Conservation (phyloP, 2,888 invertebrate genomes). For the Melitaea athalia region DNA sequence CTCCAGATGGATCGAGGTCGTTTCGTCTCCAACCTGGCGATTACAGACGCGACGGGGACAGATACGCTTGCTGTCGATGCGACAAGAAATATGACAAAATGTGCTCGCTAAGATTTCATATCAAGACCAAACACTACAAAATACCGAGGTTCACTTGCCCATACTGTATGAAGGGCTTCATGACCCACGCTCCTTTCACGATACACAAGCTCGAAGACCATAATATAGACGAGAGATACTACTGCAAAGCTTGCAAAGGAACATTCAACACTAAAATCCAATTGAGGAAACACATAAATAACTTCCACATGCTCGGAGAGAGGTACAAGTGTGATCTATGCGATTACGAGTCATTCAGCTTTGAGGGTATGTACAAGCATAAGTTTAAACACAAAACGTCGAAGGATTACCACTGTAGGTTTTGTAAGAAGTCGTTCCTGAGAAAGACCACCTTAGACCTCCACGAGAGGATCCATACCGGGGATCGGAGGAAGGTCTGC, state of each 20-base stretch:
- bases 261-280: constrained; percentile 60
- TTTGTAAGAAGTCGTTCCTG: constrained; percentile 70
- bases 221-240: constrained; percentile 60
- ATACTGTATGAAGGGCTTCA: constrained; percentile 55
- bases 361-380: constrained; percentile 62
- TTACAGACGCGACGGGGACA: constrained; percentile 51
- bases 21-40: constrained; percentile 56
- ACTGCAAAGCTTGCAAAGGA: constrained; percentile 67
- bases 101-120: constrained; percentile 54
- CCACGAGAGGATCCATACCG: constrained; percentile 71
- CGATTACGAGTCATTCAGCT: constrained; percentile 64
- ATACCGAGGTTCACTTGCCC: constrained; percentile 53
- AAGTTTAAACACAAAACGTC: constrained; percentile 68
- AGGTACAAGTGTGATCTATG: constrained; percentile 61
- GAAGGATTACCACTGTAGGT: constrained; percentile 69
- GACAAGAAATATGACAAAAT: constrained; percentile 56
- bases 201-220: constrained; percentile 63
- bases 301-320: constrained; percentile 69
- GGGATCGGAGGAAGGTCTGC: constrained; percentile 66
- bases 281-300: constrained; percentile 59
- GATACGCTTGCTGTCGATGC: constrained; percentile 53
- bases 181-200: constrained; percentile 56
- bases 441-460: constrained; percentile 59
- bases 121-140: constrained; percentile 63
- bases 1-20: constrained; percentile 51